Conservation (phyloP, 2,888 invertebrate species). For the Pseudanteris insignis region DNA sequence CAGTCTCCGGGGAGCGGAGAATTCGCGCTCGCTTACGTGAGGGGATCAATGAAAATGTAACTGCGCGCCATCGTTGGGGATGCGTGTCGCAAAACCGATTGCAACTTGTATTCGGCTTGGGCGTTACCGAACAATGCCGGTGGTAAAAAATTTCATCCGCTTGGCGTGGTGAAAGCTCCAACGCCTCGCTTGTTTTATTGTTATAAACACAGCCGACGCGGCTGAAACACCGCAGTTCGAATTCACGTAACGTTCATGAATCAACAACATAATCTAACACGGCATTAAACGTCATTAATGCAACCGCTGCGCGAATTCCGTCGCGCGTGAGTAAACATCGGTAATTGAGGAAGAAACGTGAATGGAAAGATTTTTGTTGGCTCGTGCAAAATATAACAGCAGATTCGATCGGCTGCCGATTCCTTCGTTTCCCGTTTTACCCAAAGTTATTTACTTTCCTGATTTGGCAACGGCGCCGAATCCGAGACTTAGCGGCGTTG, state of each 20-base stretch:
- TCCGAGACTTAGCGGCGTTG: too few species aligned
- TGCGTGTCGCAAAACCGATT: constrained; percentile 15
- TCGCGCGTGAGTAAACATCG: constrained; percentile 13
- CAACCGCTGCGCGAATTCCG: constrained; percentile 3
- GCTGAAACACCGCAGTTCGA: constrained; percentile 19
- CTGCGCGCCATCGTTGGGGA: background rate
- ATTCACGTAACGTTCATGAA: constrained; percentile 23
- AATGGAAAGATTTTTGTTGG: constrained; percentile 1
- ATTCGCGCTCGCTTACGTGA: constrained; percentile 28
- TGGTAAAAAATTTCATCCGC: constrained; percentile 26
- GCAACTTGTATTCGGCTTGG: too few species aligned
- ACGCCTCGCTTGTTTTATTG: constrained; percentile 30
- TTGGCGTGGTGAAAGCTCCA: constrained; percentile 22
- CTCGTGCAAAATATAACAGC: too few species aligned
- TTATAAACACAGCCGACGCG: constrained; percentile 27
- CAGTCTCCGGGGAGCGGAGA: constrained; percentile 29
- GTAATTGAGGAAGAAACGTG: constrained; percentile 2
- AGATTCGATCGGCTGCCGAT: too few species aligned
- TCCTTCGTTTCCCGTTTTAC: too few species aligned
- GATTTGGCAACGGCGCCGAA: too few species aligned
- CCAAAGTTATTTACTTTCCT: too few species aligned
- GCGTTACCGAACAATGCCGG: too few species aligned
- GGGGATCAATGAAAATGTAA: constrained; percentile 35
- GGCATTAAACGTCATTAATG: constrained; percentile 24
- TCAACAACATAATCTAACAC: constrained; percentile 18